These are phyloP conservation scores for Caradrina kadenii DNA, from an alignment of 2,888 invertebrate species.

Conservation along the genomic window DNA sequence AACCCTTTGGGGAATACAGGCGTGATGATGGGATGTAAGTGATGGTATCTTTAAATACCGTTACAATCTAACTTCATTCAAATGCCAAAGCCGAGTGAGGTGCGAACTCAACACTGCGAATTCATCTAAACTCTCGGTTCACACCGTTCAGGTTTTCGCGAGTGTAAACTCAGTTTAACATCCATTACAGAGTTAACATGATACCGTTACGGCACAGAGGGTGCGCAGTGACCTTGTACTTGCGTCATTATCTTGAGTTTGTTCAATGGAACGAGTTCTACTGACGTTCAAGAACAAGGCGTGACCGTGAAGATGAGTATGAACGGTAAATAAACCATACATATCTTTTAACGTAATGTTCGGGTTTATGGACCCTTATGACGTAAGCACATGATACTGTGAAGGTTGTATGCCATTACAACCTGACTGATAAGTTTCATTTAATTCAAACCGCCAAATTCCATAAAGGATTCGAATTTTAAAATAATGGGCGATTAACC, in stretches of 20 bases:
- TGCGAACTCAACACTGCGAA: too few relatives aligned
- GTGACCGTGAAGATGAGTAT: constrained; percentile 13
- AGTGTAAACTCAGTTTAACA: not conserved
- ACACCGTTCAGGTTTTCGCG: not conserved
- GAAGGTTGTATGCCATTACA: too few relatives aligned
- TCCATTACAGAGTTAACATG: constrained; percentile 20
- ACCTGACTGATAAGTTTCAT: too few relatives aligned
- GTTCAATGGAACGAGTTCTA: constrained; percentile 48
- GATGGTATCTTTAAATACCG: too few relatives aligned
- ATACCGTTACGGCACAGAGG: constrained; percentile 40
- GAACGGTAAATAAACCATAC: constrained; percentile 33
- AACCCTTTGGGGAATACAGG: too few relatives aligned
- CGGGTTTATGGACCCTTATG: not conserved
- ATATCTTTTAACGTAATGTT: not conserved
- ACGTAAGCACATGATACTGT: not conserved
- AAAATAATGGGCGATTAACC: too few relatives aligned
- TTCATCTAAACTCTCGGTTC: too few relatives aligned
- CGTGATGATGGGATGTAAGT: too few relatives aligned
- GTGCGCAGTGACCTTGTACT: constrained; percentile 54
- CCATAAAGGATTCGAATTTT: too few relatives aligned
- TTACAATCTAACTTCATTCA: too few relatives aligned
- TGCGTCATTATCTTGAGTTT: constrained; percentile 49
- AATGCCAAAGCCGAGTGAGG: too few relatives aligned
- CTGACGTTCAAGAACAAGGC: constrained; percentile 45
- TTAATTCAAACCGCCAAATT: too few relatives aligned